Base-by-base conservation (phyloP, 2,113 vertebrate genomes). In the Bambusicola thoracicus region DNA sequence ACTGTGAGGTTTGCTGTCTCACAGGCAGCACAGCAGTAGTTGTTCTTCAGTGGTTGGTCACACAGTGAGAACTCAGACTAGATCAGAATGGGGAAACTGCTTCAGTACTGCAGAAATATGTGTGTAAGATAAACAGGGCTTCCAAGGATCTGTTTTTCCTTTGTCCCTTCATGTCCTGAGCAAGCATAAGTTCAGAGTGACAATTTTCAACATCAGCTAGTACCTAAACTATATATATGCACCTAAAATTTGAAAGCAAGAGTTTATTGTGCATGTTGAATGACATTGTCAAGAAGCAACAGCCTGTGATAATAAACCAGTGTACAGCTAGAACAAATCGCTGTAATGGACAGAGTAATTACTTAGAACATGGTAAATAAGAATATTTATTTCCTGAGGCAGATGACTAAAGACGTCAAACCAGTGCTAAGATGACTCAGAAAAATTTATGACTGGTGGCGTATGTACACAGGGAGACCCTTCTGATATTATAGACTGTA, bases 401-500 rank as follows among this genome's bases (percentile, higher is more conserved):
- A 92, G 89, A 93, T 40, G 55, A 62, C 55, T 89, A 56, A 95
- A 92, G 78, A 89, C 65, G 84, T 69, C 76, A 77, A 81, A 85
- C 8, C 27, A 89, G 84, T 38, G 24, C 58, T 83, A 84, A 58
- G n/a, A 91, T 81, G 93, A 95, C 74, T 96, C 95, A 81, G 63
- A 58, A 92, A 92, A 73, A 84, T 27, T 78, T 85, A 95, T 81
- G 55, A 91, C 78, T 70, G 92, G 78, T 74, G 58, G 68, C 62
- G 59, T 72, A 41, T 46, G 30, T 81, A 93, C 73, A 91, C 77
- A 46, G 40, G 91, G 92, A 97, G 90, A 97, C 84, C 79, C 90
- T 92, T 83, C 36, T 95, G 90, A 89, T 76, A 95, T 88, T 77
- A 79, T 36, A 74, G 63, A 75, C 44, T 96, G 61, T 96, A 93